Percentiles rank a stretch among this genome's conserved stretches.
phyloP scores from a whole-genome alignment of 2,113 vertebrate species.

The Nycticorax nycticorax region DNA sequence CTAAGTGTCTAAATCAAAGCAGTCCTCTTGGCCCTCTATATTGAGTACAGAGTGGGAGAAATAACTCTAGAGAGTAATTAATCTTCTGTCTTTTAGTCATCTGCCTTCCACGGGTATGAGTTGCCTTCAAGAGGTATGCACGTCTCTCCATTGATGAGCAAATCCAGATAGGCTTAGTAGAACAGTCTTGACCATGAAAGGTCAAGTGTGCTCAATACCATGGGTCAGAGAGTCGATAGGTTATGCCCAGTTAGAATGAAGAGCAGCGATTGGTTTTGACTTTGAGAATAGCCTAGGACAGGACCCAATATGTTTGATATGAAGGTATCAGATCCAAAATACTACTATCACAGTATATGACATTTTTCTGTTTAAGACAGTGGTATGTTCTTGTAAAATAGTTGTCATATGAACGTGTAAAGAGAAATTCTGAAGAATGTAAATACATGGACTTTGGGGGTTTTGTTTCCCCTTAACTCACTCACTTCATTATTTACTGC shows the following conservation, averaged over 20 bases:
- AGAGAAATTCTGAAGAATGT: neutral
- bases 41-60: neutral
- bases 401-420: neutral
- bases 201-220: neutral
- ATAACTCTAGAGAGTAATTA: neutral
- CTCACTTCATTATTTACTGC: neutral
- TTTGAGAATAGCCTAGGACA: neutral
- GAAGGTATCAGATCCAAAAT: neutral
- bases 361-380: neutral
- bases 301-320: neutral
- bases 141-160: neutral
- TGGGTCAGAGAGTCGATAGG: neutral
- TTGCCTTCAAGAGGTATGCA: neutral
- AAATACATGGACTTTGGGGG: neutral
- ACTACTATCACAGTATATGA: neutral
- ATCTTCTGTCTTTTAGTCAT: neutral
- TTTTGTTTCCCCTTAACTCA: neutral
- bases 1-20: neutral
- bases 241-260: neutral
- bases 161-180: neutral
- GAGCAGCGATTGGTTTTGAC: neutral
- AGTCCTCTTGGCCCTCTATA: neutral
- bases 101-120: neutral
- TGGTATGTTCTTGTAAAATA: neutral
- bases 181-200: neutral